Percentiles rank a stretch among this genome's conserved stretches.
phyloP scores from a whole-genome alignment of 2,888 invertebrate species.

The Melipona bicolor region DNA sequence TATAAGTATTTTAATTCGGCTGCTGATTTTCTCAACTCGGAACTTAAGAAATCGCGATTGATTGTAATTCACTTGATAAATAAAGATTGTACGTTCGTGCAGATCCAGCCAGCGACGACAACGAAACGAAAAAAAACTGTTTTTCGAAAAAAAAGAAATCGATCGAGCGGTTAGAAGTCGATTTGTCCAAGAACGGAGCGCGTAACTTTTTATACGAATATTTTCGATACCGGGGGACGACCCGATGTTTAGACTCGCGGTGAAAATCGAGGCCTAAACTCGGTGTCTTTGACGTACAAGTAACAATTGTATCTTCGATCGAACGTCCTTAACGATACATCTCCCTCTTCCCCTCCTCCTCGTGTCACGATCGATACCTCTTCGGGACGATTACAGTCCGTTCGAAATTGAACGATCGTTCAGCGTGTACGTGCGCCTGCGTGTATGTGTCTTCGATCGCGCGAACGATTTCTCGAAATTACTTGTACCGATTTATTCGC shows the following conservation, averaged over 20 bases:
- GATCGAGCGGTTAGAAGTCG: neutral
- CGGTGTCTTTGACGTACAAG: constrained; percentile 47
- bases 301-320: constrained; percentile 38
- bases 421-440: too few species aligned
- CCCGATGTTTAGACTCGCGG: constrained; percentile 47
- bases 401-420: neutral
- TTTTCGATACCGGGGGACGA: constrained; percentile 37
- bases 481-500: too few species aligned
- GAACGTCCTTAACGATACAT: neutral
- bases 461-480: too few species aligned
- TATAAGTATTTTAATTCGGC: too few species aligned
- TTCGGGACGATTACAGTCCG: neutral
- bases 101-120: too few species aligned
- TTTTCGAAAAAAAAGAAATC: neutral
- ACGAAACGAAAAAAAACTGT: too few species aligned
- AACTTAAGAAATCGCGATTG: too few species aligned
- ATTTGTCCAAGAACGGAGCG: constrained; percentile 20
- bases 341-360: neutral
- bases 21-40: too few species aligned
- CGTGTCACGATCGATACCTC: neutral
- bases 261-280: constrained; percentile 52
- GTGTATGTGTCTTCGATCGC: too few species aligned
- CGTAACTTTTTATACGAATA: constrained; percentile 63
- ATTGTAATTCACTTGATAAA: too few species aligned
- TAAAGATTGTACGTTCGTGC: too few species aligned